Base-by-base conservation (phyloP, 2,888 invertebrate genomes). In the Drosophila neonasuta region DNA sequence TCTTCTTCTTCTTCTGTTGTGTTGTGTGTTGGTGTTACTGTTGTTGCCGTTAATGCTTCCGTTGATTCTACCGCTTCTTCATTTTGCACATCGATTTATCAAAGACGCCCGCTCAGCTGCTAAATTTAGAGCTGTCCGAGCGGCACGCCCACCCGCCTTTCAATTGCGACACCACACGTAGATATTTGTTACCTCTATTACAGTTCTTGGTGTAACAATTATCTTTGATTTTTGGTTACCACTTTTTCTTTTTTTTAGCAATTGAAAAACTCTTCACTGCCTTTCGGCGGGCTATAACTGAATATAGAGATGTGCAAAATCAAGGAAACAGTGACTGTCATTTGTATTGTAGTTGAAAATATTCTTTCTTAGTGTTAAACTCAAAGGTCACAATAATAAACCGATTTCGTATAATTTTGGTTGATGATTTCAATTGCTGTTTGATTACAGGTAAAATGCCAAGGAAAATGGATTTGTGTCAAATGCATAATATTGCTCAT, bases 81-180 rank as follows among this genome's bases (percentile, higher is more conserved):
- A 63, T 59, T 71, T 77, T 66, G 68, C 68, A 71, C 80, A 83
- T 83, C 82, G 85, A 83, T 83, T 83, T 83, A 66, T 84, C 83
- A 84, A 81, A 66, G 60, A 71, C 64, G 68, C 59, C 65, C 46
- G 76, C 56, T 71, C 65, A 59, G 11, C 51, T 34, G 65, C 79
- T 79, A 77, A 68, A 69, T 71, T 54, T 74, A 79, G 69, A 63
- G 29, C 52, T 49, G 39, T 54, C 48, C 51, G 41, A 68, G 44
- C 42, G 48, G 24, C 62, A 76, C 66, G 72, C 70, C 70, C 62
- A 64, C 67, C 13, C 54, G 62, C 54, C 41, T 51, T 59, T 17
- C 9, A 60, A 17, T 24, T 39, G 32, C 48, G 36, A 46, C 32
- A 41, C 20, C 46, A 49, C 52, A 49, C 52, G 58, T 57, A 45